Percentiles rank a stretch among this genome's conserved stretches.
phyloP scores from a whole-genome alignment of 2,113 vertebrate genomes.

The Nicator chloris region DNA sequence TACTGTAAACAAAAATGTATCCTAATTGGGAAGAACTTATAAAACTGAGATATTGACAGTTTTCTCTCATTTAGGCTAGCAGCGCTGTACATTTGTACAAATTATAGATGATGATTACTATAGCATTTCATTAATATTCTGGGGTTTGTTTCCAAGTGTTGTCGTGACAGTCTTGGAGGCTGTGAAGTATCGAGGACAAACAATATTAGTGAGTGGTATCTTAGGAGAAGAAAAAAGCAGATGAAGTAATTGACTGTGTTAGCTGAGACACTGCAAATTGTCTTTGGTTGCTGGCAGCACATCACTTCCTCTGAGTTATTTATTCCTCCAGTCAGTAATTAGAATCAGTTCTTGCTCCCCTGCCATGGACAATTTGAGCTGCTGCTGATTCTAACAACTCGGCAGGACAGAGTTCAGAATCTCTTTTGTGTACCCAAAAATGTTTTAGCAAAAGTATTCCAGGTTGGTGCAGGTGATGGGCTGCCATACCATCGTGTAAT shows the following conservation, averaged over 20 bases:
- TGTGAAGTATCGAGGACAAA: neutral
- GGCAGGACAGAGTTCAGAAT: neutral
- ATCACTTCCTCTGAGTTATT: conserved; percentile 35
- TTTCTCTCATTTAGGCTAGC: neutral
- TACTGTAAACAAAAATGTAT: neutral
- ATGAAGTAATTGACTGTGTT: conserved; percentile 18
- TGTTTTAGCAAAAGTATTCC: neutral
- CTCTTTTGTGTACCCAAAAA: neutral
- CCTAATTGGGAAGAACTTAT: neutral
- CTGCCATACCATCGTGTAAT: fast-evolving
- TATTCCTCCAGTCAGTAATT: conserved; percentile 41
- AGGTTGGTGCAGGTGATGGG: neutral
- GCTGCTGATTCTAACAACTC: neutral
- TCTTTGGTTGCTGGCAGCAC: conserved; percentile 31
- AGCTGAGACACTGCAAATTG: neutral
- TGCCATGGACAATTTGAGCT: neutral
- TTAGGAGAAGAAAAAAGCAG: neutral
- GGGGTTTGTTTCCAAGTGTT: neutral
- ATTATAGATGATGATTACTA: neutral
- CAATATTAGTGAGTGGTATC: neutral
- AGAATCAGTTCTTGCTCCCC: neutral
- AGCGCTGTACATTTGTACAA: neutral
- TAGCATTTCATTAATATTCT: neutral
- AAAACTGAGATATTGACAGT: neutral
- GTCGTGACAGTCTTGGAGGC: neutral